Percentiles rank a stretch among this genome's conserved stretches.
Evolutionary conservation across 2,797 vertebrate genomes (phyloP).

Genomic region (Phataginus tricuspis): DNA sequence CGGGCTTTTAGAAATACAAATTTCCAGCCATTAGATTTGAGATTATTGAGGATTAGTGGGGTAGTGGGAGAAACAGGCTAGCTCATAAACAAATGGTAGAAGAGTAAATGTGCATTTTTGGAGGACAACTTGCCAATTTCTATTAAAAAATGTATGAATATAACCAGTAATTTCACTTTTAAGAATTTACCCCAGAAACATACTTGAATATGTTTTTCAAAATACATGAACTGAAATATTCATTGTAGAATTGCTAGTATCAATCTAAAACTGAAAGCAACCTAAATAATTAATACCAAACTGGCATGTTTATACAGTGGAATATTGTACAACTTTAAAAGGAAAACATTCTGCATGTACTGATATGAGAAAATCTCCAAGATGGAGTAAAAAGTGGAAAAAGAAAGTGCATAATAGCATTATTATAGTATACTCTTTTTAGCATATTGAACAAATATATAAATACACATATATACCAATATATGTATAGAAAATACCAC

Average conservation of each 20-base stretch:
- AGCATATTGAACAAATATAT: background rate
- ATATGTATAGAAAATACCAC: background rate
- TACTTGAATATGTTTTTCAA: background rate
- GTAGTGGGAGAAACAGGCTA: background rate
- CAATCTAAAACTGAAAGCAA: background rate
- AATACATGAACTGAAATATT: background rate
- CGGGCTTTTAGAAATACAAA: background rate
- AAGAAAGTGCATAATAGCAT: background rate
- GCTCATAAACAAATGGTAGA: background rate
- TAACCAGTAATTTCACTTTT: background rate
- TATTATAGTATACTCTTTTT: background rate
- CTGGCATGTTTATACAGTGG: background rate
- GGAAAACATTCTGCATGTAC: background rate
- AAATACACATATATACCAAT: background rate
- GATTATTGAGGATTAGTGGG: background rate
- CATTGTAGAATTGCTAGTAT: background rate
- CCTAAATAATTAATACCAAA: background rate
- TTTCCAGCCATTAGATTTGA: background rate
- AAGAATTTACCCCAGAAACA: background rate
- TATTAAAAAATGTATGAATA: background rate
- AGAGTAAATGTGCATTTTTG: background rate
- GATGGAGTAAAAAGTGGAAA: slow-evolving; percentile 5
- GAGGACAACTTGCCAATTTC: background rate
- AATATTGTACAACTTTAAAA: background rate
- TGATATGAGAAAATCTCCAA: background rate